Base-by-base conservation (phyloP, 2,113 vertebrate species). In the Oncorhynchus clarkii region DNA sequence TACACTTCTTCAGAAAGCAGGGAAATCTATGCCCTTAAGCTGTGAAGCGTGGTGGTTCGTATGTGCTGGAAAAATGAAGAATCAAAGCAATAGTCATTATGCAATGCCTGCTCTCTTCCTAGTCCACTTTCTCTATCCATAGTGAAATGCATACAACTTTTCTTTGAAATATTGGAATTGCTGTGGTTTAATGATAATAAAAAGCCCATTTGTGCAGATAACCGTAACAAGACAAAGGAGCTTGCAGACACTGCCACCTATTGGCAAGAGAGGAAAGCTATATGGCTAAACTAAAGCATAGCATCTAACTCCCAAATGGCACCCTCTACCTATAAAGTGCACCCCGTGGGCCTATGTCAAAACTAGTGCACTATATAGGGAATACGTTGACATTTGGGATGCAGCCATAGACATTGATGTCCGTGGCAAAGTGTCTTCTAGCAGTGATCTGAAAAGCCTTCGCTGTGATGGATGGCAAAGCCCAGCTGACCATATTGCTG, bases 401-500 rank as follows among this genome's bases (percentile, higher is more conserved):
- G 64, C 54, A 4, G 18, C 3, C 20, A 67, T 24, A 72, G 24
- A 39, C 24, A 27, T 57, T 66, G 77, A 77, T 31, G 48, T 39
- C 39, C 26, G 24, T 34, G 71, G 71, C 70, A 68, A 70, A 71
- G 66, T 54, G 75, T 67, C 70, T 73, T 67, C 67, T 73, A 31
- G 22, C 59, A 2, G 27, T 54, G 68, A 78, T 79, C 74, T 70
- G 34, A 70, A 70, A 70, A n/a, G 14, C 45, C 68, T 68, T 76
- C 76, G 69, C n/a, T 51, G 85, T 92, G 92, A 93, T 92, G 89
- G 91, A 93, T 93, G 87, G 80, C 71, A 66, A 82, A 88, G 87
- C 76, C 89, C 79, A 76, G 80, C 80, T 82, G 88, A 85, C 88
- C 88, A 92, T 93, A 93, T 93, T 92, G 88, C 89, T 91, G 71